Evolutionary conservation across 2,888 invertebrate species (phyloP).

Genomic region (Heteropelma amictum): DNA sequence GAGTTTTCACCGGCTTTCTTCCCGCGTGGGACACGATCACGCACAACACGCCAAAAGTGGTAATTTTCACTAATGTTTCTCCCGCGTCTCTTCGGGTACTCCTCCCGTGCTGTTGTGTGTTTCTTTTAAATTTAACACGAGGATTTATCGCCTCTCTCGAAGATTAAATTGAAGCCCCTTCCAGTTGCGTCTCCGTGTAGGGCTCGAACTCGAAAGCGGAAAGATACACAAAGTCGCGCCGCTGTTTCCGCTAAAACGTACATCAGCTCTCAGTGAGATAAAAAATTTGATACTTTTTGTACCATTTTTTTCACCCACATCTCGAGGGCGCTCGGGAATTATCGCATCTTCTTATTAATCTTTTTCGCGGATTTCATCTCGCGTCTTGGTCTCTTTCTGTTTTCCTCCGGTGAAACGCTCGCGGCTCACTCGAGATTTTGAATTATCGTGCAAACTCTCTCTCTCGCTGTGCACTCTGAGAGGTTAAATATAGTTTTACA

Average conservation of each 20-base stretch:
- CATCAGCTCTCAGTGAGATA: conserved; percentile 43
- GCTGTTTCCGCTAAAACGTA: conserved; percentile 41
- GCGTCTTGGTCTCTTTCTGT: not conserved
- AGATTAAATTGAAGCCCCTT: conserved; percentile 61
- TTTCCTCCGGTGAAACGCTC: conserved; percentile 1
- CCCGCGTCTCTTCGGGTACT: not conserved
- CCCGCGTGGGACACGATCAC: conserved; percentile 50
- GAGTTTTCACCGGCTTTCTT: not conserved
- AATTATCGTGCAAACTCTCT: conserved; percentile 39
- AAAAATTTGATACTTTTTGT: conserved; percentile 41
- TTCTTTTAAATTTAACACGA: conserved; percentile 62
- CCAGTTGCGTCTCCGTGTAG: not conserved
- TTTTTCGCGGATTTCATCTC: not conserved
- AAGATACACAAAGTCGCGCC: not conserved
- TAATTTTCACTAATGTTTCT: conserved; percentile 72
- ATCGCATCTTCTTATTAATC: not conserved
- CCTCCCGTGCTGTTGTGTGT: conserved; percentile 46
- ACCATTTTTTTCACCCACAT: not conserved
- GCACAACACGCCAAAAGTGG: conserved; percentile 70
- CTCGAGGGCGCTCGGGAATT: conserved; percentile 18
- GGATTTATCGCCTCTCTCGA: conserved; percentile 59
- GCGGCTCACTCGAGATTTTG: conserved; percentile 47
- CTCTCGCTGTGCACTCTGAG: conserved; percentile 4
- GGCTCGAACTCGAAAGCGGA: not conserved
- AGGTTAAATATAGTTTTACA: conserved; percentile 54